A percentile compares a stretch with the other conserved stretches of the same genome.
Evolutionary conservation across 2,113 vertebrate genomes (phyloP).

Genomic region (Clupea harengus): DNA sequence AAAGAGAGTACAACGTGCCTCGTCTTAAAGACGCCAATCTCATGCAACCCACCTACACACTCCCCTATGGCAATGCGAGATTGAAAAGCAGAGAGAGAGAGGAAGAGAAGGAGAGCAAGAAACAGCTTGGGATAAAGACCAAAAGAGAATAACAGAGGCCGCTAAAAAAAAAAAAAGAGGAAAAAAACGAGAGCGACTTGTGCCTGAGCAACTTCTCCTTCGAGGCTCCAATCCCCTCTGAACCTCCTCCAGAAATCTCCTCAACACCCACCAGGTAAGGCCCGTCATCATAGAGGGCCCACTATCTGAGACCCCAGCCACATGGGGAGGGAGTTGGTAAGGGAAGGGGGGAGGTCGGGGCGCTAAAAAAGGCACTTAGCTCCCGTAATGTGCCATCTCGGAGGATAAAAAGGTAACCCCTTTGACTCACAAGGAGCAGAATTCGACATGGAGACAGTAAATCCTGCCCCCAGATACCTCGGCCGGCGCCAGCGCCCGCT

Average conservation of each 20-base stretch:
- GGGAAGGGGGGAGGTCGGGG: neutral
- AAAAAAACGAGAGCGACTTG: neutral
- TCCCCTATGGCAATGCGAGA: neutral
- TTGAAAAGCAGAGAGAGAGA: neutral
- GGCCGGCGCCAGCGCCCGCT: slow-evolving; percentile 44
- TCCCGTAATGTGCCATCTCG: slow-evolving; percentile 49
- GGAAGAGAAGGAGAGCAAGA: neutral
- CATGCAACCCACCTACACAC: neutral
- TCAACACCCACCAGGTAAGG: neutral
- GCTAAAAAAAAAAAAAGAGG: neutral
- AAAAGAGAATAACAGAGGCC: neutral
- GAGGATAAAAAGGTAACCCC: slow-evolving; percentile 49
- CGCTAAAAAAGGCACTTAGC: slow-evolving; percentile 53
- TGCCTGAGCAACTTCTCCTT: neutral
- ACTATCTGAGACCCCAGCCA: neutral
- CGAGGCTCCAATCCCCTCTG: neutral
- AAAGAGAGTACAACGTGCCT: neutral
- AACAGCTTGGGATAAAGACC: neutral
- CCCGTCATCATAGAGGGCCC: neutral
- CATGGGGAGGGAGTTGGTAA: neutral
- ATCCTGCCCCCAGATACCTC: slow-evolving; percentile 38
- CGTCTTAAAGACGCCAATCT: neutral
- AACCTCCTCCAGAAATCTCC: neutral
- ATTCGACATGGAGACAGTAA: slow-evolving; percentile 42
- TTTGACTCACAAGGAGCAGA: slow-evolving; percentile 38